Base-by-base conservation (phyloP, 2,113 vertebrate genomes). In the Butorides virescens region DNA sequence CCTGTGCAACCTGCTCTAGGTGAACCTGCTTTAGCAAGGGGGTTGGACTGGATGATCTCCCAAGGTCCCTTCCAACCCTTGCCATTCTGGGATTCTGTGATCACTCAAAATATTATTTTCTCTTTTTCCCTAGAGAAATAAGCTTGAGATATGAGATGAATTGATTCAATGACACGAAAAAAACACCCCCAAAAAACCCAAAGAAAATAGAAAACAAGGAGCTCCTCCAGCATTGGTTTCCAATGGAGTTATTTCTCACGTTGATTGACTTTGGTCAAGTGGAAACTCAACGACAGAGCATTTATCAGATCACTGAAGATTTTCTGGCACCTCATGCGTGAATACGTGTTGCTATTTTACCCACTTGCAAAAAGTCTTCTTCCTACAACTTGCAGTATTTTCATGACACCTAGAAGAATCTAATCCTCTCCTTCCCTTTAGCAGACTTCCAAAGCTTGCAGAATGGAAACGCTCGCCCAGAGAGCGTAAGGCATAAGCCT, bases 401-500 rank as follows among this genome's bases (percentile, higher is more conserved):
- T 26, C 32, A 32, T 5, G 27, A 62, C 25, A 22, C 7, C 13
- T 37, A 30, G 11, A 61, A 55, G 56, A 83, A 63, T 39, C 63
- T 23, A 27, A 58, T 20, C 66, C 27, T 18, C 42, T 55, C 42
- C 27, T 27, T 56, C 42, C 83, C 53, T 56, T 21, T 18, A 10
- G 6, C 56, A 47, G 58, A 6, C 34, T 52, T 61, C 23, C 34
- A 6, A 52, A n/a, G 42, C 25, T 13, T 27, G 32, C 20, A 27
- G 55, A 39, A 61, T 8, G 17, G 29, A 56, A 78, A 36, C 1
- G 20, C 22, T 49, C 39, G 32, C 1, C 3, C 49, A 34, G 21
- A 68, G 27, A 29, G 20, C 3, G 0, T 8, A 42, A 37, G 15
- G 71, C 37, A 34, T 13, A 17, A 37, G 11, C 13, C 25, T 0